Evolutionary conservation across 2,113 vertebrate species (phyloP).

Genomic region (Poeciliopsis occidentalis): DNA sequence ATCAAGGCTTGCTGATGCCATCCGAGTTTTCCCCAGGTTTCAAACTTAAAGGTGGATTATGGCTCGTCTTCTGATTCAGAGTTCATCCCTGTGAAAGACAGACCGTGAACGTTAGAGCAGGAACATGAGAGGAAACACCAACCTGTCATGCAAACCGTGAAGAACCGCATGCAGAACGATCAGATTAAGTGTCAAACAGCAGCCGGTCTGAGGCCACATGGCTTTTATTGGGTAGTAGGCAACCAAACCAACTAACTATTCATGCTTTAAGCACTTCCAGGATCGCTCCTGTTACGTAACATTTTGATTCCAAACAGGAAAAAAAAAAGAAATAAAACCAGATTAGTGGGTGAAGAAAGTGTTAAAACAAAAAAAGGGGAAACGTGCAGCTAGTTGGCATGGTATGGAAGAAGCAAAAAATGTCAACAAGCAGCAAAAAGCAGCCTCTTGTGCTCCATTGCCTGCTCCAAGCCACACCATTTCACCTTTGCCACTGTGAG

Average conservation of each 20-base stretch:
- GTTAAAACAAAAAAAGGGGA: constrained; percentile 29
- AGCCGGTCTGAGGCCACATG: constrained; percentile 17
- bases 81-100: constrained; percentile 91
- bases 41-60: constrained; percentile 67
- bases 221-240: constrained; percentile 5
- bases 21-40: constrained; percentile 75
- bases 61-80: constrained; percentile 83
- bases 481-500: constrained; percentile 92
- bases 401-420: constrained; percentile 86
- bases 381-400: constrained; percentile 78
- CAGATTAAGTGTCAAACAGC: constrained; percentile 10
- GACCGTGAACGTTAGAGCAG: constrained; percentile 30
- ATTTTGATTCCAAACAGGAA: background rate
- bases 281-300: background rate
- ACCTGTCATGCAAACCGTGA: constrained; percentile 35
- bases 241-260: constrained; percentile 22
- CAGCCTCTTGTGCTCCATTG: constrained; percentile 82
- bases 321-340: constrained; percentile 10
- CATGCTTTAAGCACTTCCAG: constrained; percentile 53
- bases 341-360: constrained; percentile 14
- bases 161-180: constrained; percentile 39
- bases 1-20: constrained; percentile 66
- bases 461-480: constrained; percentile 90
- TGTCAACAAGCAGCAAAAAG: constrained; percentile 84
- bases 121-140: background rate